phyloP scores from a whole-genome alignment of 2,888 invertebrate species.

The Anticlea derivata region DNA sequence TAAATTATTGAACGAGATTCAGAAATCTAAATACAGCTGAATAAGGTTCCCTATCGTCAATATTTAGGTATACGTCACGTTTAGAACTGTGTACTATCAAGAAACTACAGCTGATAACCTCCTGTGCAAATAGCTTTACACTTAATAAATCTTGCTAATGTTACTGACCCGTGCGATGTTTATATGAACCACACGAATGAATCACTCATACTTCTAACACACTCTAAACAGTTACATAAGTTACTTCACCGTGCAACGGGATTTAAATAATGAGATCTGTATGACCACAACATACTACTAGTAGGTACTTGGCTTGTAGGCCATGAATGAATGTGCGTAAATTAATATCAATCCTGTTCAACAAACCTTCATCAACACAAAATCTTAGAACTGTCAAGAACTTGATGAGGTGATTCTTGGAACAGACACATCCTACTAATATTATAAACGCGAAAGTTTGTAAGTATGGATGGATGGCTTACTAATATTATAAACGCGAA shows the following conservation, averaged over 20 bases:
- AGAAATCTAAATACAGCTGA: neutral
- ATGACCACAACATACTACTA: conserved; percentile 15
- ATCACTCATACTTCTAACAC: conserved; percentile 21
- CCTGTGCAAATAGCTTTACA: conserved; percentile 17
- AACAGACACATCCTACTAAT: conserved; percentile 36
- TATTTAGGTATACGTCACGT: conserved; percentile 46
- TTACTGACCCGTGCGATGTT: conserved; percentile 30
- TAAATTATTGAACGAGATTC: no score
- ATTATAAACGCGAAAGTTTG: no score
- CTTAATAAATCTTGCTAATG: conserved; percentile 26
- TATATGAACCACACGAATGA: conserved; percentile 26
- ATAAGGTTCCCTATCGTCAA: conserved; percentile 16
- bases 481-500: no score
- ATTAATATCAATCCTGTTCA: conserved; percentile 41
- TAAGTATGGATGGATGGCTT: no score
- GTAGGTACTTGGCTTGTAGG: no score
- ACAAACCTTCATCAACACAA: conserved; percentile 49
- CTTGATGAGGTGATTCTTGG: conserved; percentile 39
- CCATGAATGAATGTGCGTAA: conserved; percentile 34
- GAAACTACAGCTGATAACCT: conserved; percentile 22
- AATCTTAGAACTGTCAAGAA: conserved; percentile 50
- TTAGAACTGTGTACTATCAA: conserved; percentile 25
- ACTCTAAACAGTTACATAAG: conserved; percentile 28
- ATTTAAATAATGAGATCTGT: conserved; percentile 27
- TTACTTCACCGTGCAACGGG: conserved; percentile 25